phyloP scores from a whole-genome alignment of 2,888 invertebrate genomes.

The Zhuqinia jingwanae region DNA sequence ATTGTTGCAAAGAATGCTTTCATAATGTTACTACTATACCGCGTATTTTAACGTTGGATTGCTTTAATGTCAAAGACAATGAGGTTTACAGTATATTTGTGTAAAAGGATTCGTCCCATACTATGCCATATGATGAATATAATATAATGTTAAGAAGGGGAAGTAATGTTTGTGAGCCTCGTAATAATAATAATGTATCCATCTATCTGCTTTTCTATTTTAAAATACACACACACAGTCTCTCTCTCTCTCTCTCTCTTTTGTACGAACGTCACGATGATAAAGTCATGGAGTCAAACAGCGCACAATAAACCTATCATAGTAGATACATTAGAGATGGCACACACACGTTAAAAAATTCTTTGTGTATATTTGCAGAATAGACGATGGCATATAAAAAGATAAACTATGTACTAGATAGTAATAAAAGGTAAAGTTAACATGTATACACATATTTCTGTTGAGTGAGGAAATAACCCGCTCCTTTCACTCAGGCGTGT shows the following conservation, averaged over 20 bases:
- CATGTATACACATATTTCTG: background rate
- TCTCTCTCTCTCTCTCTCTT: too few relatives aligned
- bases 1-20: too few relatives aligned
- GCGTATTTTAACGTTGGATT: background rate
- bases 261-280: too few relatives aligned
- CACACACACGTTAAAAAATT: too few relatives aligned
- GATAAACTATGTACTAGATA: too few relatives aligned
- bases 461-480: background rate
- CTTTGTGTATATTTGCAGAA: too few relatives aligned
- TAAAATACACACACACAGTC: too few relatives aligned
- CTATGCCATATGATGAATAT: background rate
- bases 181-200: background rate
- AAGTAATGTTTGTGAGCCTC: background rate
- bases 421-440: background rate
- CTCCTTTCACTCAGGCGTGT: background rate
- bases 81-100: background rate
- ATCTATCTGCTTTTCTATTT: too few relatives aligned
- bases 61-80: background rate
- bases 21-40: background rate
- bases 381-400: background rate
- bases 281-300: too few relatives aligned
- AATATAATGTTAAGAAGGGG: background rate
- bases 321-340: too few relatives aligned
- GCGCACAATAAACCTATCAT: too few relatives aligned
- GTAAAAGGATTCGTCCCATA: conserved; percentile 4